phyloP scores from a whole-genome alignment of 1,140 invertebrate species.

The Drosophila varians region DNA sequence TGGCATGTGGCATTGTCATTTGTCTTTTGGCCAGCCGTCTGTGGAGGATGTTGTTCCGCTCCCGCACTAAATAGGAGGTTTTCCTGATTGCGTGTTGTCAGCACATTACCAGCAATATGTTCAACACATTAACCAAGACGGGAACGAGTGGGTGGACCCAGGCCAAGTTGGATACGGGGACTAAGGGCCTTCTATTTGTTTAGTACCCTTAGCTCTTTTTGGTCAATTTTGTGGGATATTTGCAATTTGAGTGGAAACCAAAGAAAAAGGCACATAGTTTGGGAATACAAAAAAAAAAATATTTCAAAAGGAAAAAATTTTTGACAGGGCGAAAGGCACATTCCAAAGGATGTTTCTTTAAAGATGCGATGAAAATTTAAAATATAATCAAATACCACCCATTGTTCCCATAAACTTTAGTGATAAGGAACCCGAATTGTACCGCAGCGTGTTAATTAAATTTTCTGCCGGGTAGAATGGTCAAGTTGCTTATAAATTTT shows the following conservation, averaged over 20 bases:
- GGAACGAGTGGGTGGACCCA: not conserved
- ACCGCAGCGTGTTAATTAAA: conserved; percentile 70
- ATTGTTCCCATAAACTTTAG: conserved; percentile 1
- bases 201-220: conserved; percentile 23
- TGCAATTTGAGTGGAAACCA: conserved; percentile 70
- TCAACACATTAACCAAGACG: conserved; percentile 67
- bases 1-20: conserved; percentile 77
- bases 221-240: conserved; percentile 36
- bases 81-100: conserved; percentile 70
- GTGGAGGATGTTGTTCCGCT: conserved; percentile 9
- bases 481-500: conserved; percentile 62
- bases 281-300: not conserved
- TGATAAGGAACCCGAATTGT: conserved; percentile 19
- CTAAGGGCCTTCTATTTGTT: conserved; percentile 46
- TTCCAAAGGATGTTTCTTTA: too few relatives aligned
- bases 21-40: conserved; percentile 48
- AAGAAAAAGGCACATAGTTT: conserved; percentile 46
- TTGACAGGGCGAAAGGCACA: too few relatives aligned
- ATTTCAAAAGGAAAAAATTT: too few relatives aligned
- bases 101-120: conserved; percentile 74
- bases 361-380: too few relatives aligned
- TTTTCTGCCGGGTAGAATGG: conserved; percentile 26
- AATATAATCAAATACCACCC: not conserved
- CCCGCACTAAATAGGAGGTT: conserved; percentile 12
- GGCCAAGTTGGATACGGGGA: not conserved